Evolutionary conservation across 2,113 vertebrate species (phyloP).

Genomic region (Rhinolophus ferrumequinum): DNA sequence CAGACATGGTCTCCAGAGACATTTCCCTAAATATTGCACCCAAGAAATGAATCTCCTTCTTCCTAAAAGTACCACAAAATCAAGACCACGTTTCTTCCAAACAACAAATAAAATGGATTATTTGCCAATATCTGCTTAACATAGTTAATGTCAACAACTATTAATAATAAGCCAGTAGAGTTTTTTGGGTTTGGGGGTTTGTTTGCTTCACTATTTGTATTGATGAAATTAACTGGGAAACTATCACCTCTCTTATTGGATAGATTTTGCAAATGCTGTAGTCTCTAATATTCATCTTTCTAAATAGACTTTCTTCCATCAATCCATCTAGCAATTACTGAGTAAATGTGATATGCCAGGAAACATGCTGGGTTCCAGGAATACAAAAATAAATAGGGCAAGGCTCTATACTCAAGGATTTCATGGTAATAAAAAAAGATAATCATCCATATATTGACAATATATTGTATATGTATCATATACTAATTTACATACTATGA

Average conservation of each 20-base stretch:
- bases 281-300: background rate
- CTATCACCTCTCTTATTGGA: background rate
- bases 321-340: background rate
- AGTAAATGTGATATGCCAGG: background rate
- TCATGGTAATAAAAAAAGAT: background rate
- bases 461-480: background rate
- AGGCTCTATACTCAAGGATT: background rate
- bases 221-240: constrained; percentile 2
- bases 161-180: background rate
- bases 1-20: background rate
- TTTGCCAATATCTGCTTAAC: background rate
- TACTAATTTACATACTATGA: background rate
- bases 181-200: background rate
- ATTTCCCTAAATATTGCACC: background rate
- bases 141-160: background rate
- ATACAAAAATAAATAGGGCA: background rate
- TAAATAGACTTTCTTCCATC: background rate
- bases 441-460: background rate
- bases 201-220: background rate
- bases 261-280: background rate
- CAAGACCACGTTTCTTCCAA: background rate
- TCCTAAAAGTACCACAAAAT: constrained; percentile 5
- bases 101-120: background rate
- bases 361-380: background rate
- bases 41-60: background rate